These are phyloP conservation scores for Hipposideros armiger DNA, from an alignment of 2,113 vertebrate species.

Conservation along the genomic window DNA sequence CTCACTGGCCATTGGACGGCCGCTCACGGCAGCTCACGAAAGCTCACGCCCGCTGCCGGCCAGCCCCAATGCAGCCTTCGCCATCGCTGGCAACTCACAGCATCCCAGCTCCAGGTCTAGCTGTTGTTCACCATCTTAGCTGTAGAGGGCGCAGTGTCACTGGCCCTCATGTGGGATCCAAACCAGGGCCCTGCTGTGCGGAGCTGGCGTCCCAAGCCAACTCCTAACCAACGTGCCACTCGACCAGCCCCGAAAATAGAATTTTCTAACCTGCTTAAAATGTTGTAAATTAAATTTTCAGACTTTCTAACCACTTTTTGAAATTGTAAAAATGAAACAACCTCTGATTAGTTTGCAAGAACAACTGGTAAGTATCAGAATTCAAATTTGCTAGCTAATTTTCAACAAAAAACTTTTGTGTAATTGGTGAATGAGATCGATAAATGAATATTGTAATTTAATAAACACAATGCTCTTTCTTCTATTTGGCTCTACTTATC, in stretches of 20 bases:
- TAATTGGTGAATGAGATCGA: background rate
- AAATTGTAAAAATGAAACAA: background rate
- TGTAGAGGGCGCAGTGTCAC: no score
- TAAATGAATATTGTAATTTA: background rate
- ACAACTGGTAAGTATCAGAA: background rate
- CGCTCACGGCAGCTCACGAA: no score
- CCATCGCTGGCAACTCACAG: no score
- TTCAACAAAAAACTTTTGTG: background rate
- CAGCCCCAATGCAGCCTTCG: no score
- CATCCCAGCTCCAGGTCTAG: no score
- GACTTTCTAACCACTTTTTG: background rate
- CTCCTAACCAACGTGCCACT: no score
- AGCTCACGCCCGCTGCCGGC: no score
- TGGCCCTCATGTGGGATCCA: no score
- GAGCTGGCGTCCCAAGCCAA: no score
- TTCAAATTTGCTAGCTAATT: background rate
- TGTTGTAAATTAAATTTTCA: constrained; percentile 1
- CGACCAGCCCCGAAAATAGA: background rate
- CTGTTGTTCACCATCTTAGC: no score
- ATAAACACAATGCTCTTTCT: background rate
- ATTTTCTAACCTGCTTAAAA: constrained; percentile 40
- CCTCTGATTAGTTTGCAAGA: background rate
- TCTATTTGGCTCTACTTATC: background rate
- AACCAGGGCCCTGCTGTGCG: no score
- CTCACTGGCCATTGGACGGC: no score